Base-by-base conservation (phyloP, 92 coral and sea anemone genomes). In the Palythoa caribaeorum region DNA sequence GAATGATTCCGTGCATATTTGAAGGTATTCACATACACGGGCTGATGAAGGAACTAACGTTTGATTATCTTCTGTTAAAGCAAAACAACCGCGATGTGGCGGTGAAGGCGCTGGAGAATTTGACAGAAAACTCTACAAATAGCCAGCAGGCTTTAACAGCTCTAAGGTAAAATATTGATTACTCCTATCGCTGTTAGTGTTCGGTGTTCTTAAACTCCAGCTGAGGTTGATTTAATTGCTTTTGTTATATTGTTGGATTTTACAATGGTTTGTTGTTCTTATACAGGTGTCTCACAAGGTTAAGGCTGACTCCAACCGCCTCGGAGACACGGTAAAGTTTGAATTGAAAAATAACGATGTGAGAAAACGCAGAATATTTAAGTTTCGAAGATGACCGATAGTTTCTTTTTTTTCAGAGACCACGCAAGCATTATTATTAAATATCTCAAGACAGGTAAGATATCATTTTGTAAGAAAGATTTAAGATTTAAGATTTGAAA, bases 51-150 rank as follows among this genome's bases (percentile, higher is more conserved):
- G 47, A 40, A 2, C 47, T 40, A 28, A 16, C 16, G 48, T 66
- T 8, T 16, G 55, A 16, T 39, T 28, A n/a, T 80, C 16, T 74
- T 20, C 21, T 48, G 14, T 59, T 65, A 71, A 55, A 97, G 99
- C 95, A 95, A 88, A 92, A 89, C 85, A 97, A 94, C 85, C 95
- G 93, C 76, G 92, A 92, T 44, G 99, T 97, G 57, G 98, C 98
- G 8, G 89, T 97, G 52, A 85, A 89, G 80, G 98, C 99, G 7
- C 88, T 97, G 52, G 99, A 97, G 89, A 91, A 95, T 59, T 87
- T 97, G 36, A 87, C 96, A 38, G 92, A 96, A 71, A 94, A 91
- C 53, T 95, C 98, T 51, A 75, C 89, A 14, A 92, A 91, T 60
- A 78, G 87, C 79, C 92, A 95, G 47, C 98, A 95, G 77, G 93